A percentile compares a stretch with the other conserved stretches of the same genome.
Conservation (phyloP, 1,140 invertebrate genomes). For the Arion vulgaris region DNA sequence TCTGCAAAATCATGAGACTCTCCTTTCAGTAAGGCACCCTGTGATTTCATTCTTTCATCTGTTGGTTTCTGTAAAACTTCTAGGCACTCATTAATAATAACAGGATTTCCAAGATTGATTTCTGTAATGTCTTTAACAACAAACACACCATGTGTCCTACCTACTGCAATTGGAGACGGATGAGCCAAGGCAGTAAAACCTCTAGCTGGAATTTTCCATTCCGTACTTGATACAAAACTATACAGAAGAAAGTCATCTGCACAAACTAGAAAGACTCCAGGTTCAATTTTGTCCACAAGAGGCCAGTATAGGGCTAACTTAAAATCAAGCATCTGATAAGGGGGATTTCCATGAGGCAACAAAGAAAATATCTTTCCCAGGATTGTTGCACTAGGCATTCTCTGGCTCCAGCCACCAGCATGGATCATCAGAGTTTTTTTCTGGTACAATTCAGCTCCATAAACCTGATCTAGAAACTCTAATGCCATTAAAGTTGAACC, state of each 20-base stretch:
- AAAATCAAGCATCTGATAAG: constrained; percentile 73
- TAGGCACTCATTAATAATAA: constrained; percentile 62
- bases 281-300: constrained; percentile 69
- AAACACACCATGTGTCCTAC: constrained; percentile 74
- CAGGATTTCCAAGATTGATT: constrained; percentile 45
- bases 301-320: constrained; percentile 74
- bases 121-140: constrained; percentile 59
- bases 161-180: constrained; percentile 70
- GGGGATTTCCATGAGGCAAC: constrained; percentile 65
- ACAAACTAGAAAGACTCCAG: constrained; percentile 74
- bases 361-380: constrained; percentile 74
- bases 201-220: constrained; percentile 63
- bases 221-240: constrained; percentile 53
- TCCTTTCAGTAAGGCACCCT: constrained; percentile 66
- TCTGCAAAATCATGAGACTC: constrained; percentile 48
- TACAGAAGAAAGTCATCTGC: constrained; percentile 74
- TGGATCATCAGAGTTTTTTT: constrained; percentile 72
- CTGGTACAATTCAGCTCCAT: constrained; percentile 60
- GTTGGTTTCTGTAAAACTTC: constrained; percentile 74
- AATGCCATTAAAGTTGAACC: constrained; percentile 72
- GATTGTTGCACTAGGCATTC: constrained; percentile 72
- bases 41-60: constrained; percentile 65
- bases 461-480: constrained; percentile 58
- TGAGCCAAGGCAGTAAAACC: constrained; percentile 74
- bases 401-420: constrained; percentile 74